These are phyloP conservation scores for Fistularia tabacaria DNA, from an alignment of 2,797 vertebrate genomes.

Conservation along the genomic window DNA sequence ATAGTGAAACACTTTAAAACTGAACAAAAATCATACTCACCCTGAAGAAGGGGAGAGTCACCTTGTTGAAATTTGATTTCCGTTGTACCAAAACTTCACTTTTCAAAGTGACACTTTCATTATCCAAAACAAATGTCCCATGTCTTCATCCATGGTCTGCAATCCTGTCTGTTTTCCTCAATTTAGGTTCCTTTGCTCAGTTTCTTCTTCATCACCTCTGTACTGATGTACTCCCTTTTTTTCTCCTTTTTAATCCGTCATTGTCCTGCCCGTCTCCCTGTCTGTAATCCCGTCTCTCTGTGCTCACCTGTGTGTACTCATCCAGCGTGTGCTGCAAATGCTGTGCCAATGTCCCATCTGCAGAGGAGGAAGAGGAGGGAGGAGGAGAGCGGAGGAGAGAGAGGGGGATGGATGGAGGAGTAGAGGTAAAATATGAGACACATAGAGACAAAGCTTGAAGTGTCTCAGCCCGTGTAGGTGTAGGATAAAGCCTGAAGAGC, in stretches of 20 bases:
- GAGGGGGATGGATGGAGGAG: not conserved
- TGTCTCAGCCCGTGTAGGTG: constrained; percentile 47
- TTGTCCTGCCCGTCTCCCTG: constrained; percentile 55
- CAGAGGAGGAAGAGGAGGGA: constrained; percentile 34
- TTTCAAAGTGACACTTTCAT: constrained; percentile 16
- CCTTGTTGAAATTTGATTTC: constrained; percentile 7
- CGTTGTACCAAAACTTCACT: constrained; percentile 5
- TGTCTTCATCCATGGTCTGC: constrained; percentile 8
- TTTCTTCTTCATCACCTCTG: constrained; percentile 29
- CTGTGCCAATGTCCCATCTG: constrained; percentile 59
- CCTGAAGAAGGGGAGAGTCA: constrained; percentile 6
- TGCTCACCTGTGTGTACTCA: constrained; percentile 36
- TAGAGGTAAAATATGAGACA: not conserved
- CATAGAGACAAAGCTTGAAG: not conserved
- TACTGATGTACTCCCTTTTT: constrained; percentile 18
- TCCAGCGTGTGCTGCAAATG: constrained; percentile 41
- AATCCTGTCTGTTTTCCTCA: constrained; percentile 9
- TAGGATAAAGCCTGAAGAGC: constrained; percentile 33
- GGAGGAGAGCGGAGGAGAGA: constrained; percentile 12
- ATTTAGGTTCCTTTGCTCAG: constrained; percentile 10
- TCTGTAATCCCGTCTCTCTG: constrained; percentile 59
- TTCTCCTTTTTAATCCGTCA: constrained; percentile 53
- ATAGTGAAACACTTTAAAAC: not conserved
- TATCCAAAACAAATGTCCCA: constrained; percentile 22
- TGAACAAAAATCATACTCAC: constrained; percentile 38